Evolutionary conservation across 2,113 vertebrate species (phyloP).

Genomic region (Siniperca chuatsi): DNA sequence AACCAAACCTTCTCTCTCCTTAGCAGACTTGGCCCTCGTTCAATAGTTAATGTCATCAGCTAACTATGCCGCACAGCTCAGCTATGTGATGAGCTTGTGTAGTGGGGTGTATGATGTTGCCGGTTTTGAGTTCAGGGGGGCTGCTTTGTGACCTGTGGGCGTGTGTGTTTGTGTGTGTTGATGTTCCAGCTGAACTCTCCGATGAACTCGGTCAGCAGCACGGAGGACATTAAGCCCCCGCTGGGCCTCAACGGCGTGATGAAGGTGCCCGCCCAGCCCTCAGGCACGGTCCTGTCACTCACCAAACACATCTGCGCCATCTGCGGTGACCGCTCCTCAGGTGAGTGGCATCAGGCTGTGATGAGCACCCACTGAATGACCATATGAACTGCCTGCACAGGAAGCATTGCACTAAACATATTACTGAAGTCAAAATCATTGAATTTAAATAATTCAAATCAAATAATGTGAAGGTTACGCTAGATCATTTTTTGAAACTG

Average conservation of each 20-base stretch:
- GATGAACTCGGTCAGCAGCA: constrained; percentile 97
- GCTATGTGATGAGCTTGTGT: constrained; percentile 1
- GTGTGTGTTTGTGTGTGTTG: constrained; percentile 77
- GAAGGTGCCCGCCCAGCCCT: constrained; percentile 95
- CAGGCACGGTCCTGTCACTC: constrained; percentile 89
- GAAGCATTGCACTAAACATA: background rate
- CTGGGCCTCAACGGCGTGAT: constrained; percentile 97
- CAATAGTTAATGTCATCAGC: constrained; percentile 10
- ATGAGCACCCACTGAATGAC: background rate
- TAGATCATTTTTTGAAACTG: background rate
- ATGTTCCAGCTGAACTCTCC: constrained; percentile 92
- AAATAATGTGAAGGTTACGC: background rate
- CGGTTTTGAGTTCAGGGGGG: constrained; percentile 11
- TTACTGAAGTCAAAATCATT: background rate
- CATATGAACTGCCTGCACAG: background rate
- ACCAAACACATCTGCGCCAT: constrained; percentile 99
- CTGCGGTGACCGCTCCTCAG: constrained; percentile 98
- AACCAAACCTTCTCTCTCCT: constrained; percentile 12
- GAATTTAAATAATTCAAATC: background rate
- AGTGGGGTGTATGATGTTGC: constrained; percentile 43
- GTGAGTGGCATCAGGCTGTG: constrained; percentile 76
- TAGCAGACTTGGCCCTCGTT: background rate
- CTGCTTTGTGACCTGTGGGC: constrained; percentile 68
- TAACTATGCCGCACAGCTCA: background rate
- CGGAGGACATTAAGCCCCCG: constrained; percentile 98